A percentile compares a stretch with the other conserved stretches of the same genome.
These are phyloP conservation scores for Cremastobaeus sp. DNA, from an alignment of 2,888 invertebrate species.

Conservation along the genomic window DNA sequence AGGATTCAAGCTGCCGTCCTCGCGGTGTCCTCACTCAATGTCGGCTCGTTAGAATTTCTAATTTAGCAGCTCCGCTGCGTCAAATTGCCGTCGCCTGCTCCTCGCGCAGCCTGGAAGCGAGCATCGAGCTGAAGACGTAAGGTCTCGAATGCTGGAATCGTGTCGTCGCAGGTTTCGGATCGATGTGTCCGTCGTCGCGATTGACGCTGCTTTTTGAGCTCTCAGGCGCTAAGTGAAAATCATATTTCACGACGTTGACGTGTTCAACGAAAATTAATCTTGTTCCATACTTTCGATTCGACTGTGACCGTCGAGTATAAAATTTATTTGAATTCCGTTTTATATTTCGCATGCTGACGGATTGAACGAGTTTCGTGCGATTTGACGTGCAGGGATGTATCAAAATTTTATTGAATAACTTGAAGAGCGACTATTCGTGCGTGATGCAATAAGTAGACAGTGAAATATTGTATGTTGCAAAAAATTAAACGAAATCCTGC, in stretches of 20 bases:
- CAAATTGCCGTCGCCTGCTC: conserved; percentile 18
- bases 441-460: conserved; percentile 12
- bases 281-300: neutral
- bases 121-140: neutral
- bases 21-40: conserved; percentile 23
- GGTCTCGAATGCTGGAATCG: neutral
- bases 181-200: too few species aligned
- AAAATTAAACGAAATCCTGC: conserved; percentile 14
- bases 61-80: conserved; percentile 61
- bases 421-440: conserved; percentile 5
- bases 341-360: conserved; percentile 10
- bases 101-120: neutral
- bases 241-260: neutral
- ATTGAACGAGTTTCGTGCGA: conserved; percentile 17
- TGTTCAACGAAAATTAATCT: conserved; percentile 4
- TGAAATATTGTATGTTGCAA: conserved; percentile 8
- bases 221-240: too few species aligned
- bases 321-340: conserved; percentile 24
- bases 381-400: conserved; percentile 19
- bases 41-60: conserved; percentile 70
- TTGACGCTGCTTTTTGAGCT: too few species aligned
- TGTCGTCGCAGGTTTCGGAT: too few species aligned
- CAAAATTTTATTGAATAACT: conserved; percentile 18
- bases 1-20: conserved; percentile 13
- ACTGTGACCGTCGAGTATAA: conserved; percentile 14